Base-by-base conservation (phyloP, 2,113 vertebrate genomes). In the Pygoscelis antarcticus region DNA sequence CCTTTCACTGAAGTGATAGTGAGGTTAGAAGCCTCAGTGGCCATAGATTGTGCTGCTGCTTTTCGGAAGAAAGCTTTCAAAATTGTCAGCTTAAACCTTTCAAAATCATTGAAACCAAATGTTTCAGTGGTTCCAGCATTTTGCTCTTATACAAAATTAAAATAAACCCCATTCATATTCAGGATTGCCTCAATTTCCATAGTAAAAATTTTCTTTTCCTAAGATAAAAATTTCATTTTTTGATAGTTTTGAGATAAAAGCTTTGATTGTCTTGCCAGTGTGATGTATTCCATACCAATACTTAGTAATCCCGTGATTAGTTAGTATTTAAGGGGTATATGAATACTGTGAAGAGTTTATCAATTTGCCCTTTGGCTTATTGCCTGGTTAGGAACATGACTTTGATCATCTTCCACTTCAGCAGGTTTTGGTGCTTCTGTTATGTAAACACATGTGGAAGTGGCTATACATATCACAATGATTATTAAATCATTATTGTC, bases 351-450 rank as follows among this genome's bases (percentile, higher is more conserved):
- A 79, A 62, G 87, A 76, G 42, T 77, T 89, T 77, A 81, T 72
- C 79, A 74, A 8, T 47, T 71, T 2, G 1, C 7, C 34, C 71
- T 96, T 90, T 94, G 78, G 66, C 54, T 91, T 68, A 29, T 52
- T 60, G 75, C 81, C 85, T 87, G 54, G 87, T 68, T 80, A 84
- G 32, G 42, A 87, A 54, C 51, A 68, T 57, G 84, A 83, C 68
- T 92, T 72, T 52, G 52, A 81, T 88, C 51, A 52, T 60, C 68
- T 94, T 87, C 80, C 81, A 86, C 88, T 87, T 75, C 84, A 94
- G 30, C 46, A 85, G 54, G 64, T 74, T 76, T 89, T 90, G 83
- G n/a, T 72, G 42, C 25, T 86, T 68, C 75, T 87, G 26, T 89
- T 90, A 75, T 47, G 75, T 84, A 89, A 93, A 78, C 74, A 83